Evolutionary conservation across 2,888 invertebrate species (phyloP).

Genomic region (Petrolisthes manimaculis): DNA sequence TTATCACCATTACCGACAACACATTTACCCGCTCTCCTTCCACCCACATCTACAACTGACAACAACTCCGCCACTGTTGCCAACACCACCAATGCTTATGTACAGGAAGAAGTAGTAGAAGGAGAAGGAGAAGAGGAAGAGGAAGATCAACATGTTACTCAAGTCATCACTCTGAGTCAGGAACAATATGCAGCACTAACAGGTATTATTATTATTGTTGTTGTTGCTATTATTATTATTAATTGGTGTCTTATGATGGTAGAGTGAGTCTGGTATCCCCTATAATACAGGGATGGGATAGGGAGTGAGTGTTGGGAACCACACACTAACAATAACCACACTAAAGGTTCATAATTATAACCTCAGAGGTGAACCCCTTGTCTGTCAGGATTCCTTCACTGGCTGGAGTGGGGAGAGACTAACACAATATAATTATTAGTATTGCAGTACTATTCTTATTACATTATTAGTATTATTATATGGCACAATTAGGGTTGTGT

Average conservation of each 20-base stretch:
- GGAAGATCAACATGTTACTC: constrained; percentile 40
- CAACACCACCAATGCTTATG: too few species aligned
- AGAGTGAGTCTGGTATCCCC: too few species aligned
- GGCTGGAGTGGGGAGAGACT: not conserved
- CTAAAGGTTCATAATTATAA: too few species aligned
- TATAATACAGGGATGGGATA: too few species aligned
- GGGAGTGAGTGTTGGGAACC: too few species aligned
- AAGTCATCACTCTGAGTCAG: constrained; percentile 48
- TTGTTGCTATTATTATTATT: not conserved
- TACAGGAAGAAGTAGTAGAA: too few species aligned
- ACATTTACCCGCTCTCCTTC: constrained; percentile 37
- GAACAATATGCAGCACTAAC: constrained; percentile 57
- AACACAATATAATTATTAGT: not conserved
- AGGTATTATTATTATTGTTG: constrained; percentile 15
- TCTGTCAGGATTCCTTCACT: not conserved
- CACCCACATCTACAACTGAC: constrained; percentile 9
- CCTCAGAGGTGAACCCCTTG: not conserved
- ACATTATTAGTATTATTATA: not conserved
- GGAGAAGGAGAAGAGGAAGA: constrained; percentile 20
- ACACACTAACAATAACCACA: too few species aligned
- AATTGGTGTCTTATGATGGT: not conserved
- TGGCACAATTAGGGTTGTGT: not conserved
- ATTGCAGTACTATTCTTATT: not conserved
- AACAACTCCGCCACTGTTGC: too few species aligned
- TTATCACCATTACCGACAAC: not conserved